Evolutionary conservation across 2,888 invertebrate genomes (phyloP), one percentile per base, ranked within the genome.

Genomic region (Busseola fusca): DNA sequence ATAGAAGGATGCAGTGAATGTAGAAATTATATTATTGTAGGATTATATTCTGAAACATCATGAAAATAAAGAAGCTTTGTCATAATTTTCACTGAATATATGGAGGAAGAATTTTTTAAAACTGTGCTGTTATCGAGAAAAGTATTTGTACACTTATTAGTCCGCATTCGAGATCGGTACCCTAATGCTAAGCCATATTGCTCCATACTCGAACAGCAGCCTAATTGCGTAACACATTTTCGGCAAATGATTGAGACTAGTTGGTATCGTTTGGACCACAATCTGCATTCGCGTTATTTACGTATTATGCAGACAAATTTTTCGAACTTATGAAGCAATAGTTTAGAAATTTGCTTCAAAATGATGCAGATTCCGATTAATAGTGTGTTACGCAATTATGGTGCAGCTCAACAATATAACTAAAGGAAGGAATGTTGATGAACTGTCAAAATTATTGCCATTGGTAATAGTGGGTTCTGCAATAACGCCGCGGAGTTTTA

Each of bases 1-100:
- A 25, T 74, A 84, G 62, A 72, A 56, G 54, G 21, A 73, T 75
- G 85, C 74, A 71, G 76, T 81, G 66, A n/a, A 54, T 14, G 42
- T 83, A 84, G 79, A 56, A 63, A 59, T 74, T 66, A 40, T 48
- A 67, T 62, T 59, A 54, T 56, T 18, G 54, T 72, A 79, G 62
- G 14, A 63, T 42, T 82, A 72, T 74, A 78, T 72, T 70, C 73
- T 65, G 50, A 72, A 67, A 64, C 10, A 25, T 25, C 42, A 62
- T 37, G 16, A 54, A 58, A 63, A 60, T 59, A 50, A 66, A 21
- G 14, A 63, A 21, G 63, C 57, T 80, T 73, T 30, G 50, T 34
- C 25, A 59, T 66, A 62, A 62, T 71, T 74, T 72, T 60, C 27
- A 58, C 14, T 10, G 25, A 48, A 0, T 34, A 54, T 1, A 10